phyloP scores from a whole-genome alignment of 1,140 invertebrate species.

The Myzus persicae region DNA sequence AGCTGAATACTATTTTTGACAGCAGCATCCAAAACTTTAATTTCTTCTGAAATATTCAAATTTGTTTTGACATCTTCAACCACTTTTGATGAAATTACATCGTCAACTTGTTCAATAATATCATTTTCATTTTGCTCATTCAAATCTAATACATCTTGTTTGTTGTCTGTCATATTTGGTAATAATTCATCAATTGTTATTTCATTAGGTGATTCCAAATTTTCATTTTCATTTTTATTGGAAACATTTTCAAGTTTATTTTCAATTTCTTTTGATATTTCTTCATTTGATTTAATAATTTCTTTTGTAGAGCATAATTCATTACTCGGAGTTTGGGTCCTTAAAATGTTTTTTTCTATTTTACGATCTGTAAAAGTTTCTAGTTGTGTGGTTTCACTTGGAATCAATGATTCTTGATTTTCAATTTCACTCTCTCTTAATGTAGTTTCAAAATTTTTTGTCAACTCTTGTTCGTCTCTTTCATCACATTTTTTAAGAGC shows the following conservation, averaged over 20 bases:
- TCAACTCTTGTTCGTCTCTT: background rate
- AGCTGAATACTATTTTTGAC: background rate
- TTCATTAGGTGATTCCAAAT: background rate
- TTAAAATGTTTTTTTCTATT: background rate
- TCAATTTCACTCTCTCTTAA: background rate
- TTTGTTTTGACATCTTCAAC: background rate
- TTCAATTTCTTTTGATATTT: constrained; percentile 56
- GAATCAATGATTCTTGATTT: background rate
- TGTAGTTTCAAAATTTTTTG: background rate
- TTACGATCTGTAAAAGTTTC: background rate
- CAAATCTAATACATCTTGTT: too few species aligned
- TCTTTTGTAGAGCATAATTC: background rate
- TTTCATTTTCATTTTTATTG: constrained; percentile 58
- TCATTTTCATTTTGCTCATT: background rate
- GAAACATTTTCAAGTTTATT: constrained; percentile 57
- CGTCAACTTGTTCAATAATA: background rate
- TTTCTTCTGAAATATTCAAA: constrained; percentile 58
- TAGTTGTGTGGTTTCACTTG: background rate
- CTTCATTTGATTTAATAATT: constrained; percentile 29
- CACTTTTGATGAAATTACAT: background rate
- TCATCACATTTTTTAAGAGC: background rate
- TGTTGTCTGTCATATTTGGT: background rate
- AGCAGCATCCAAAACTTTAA: constrained; percentile 58
- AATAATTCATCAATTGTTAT: background rate
- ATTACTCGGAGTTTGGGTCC: background rate